A percentile compares a stretch with the other conserved stretches of the same genome.
phyloP scores from a whole-genome alignment of 1,140 invertebrate genomes.

The Mesaphorura yosii region DNA sequence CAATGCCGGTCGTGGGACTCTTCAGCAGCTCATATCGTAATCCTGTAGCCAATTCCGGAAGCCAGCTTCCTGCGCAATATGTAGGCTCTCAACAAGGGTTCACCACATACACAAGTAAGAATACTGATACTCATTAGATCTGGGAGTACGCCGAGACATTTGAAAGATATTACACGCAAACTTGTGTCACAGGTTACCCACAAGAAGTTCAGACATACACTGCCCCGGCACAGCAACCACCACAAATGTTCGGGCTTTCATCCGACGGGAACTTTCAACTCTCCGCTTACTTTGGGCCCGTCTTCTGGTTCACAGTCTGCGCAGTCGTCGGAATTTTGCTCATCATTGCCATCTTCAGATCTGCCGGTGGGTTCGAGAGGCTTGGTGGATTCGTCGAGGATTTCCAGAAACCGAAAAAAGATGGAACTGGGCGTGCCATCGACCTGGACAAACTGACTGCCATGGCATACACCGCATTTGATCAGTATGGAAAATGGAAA shows the following conservation, averaged over 20 bases:
- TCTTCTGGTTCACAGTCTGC: conserved; percentile 20
- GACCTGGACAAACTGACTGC: conserved; percentile 26
- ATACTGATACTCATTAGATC: neutral
- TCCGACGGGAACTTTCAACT: conserved; percentile 16
- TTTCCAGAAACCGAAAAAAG: conserved; percentile 4
- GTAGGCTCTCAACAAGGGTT: neutral
- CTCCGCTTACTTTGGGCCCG: conserved; percentile 19
- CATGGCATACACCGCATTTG: conserved; percentile 25
- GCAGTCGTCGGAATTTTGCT: conserved; percentile 3
- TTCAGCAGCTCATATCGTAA: too few relatives aligned
- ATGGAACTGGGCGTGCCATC: conserved; percentile 10
- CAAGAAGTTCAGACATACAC: neutral
- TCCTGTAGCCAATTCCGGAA: neutral
- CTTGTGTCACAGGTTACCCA: neutral
- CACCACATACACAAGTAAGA: too few relatives aligned
- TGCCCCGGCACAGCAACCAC: neutral
- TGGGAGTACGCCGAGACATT: neutral
- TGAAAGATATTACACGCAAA: neutral
- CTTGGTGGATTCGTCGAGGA: conserved; percentile 15
- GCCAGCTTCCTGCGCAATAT: neutral
- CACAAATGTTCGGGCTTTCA: conserved; percentile 10
- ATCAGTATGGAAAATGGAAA: conserved; percentile 22
- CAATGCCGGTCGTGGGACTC: neutral
- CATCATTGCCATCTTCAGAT: conserved; percentile 13
- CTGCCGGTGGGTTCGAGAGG: conserved; percentile 3